Evolutionary conservation across 2,888 invertebrate species (phyloP).

Genomic region (Drosophila monieri): DNA sequence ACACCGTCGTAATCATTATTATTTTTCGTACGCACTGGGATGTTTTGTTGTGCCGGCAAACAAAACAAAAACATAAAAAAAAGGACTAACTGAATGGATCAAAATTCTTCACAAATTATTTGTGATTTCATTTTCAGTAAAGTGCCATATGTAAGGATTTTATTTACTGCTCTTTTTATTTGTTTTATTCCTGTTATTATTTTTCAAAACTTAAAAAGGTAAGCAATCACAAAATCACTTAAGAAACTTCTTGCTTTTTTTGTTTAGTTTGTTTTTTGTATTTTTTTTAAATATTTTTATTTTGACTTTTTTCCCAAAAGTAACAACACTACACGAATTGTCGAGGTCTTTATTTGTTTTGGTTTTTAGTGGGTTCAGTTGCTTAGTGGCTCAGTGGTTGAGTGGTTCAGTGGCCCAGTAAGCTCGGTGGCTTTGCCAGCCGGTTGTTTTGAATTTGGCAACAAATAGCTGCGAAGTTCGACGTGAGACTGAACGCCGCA

Average conservation of each 20-base stretch:
- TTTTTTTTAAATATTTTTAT: neutral
- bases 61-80: conserved; percentile 17
- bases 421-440: conserved; percentile 17
- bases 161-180: neutral
- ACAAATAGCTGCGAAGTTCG: conserved; percentile 68
- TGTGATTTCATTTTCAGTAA: no score
- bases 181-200: neutral
- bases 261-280: neutral
- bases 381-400: conserved; percentile 2
- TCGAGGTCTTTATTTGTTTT: conserved; percentile 8
- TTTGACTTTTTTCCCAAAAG: neutral
- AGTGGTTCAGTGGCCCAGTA: neutral
- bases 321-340: conserved; percentile 11
- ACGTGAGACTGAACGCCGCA: conserved; percentile 66
- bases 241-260: neutral
- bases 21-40: neutral
- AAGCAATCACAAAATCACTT: neutral
- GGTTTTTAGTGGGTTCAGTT: neutral
- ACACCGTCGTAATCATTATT: conserved; percentile 5
- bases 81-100: conserved; percentile 1
- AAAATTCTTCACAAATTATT: conserved; percentile 7
- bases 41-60: conserved; percentile 25
- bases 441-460: conserved; percentile 34
- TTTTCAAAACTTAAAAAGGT: neutral
- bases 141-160: no score